These are phyloP conservation scores for Conger conger DNA, from an alignment of 2,113 vertebrate genomes.

Conservation along the genomic window DNA sequence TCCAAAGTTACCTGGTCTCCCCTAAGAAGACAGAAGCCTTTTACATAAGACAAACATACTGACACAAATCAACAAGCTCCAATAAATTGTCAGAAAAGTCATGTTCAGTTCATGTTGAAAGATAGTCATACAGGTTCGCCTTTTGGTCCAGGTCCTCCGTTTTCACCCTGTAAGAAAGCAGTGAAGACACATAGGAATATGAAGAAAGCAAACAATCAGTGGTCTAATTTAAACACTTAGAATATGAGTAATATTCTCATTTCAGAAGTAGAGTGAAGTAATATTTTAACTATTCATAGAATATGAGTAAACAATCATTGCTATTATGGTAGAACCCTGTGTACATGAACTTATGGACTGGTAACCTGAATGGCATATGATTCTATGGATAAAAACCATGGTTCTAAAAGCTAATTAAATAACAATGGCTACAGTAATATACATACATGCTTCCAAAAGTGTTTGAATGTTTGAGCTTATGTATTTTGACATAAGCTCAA, in stretches of 20 bases:
- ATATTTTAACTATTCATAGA: too few relatives aligned
- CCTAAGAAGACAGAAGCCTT: conserved; percentile 49
- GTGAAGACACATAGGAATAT: background rate
- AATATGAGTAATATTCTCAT: background rate
- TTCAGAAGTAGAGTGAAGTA: too few relatives aligned
- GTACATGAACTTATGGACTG: too few relatives aligned
- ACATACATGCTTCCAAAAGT: too few relatives aligned
- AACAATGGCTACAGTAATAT: too few relatives aligned
- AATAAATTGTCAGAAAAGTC: background rate
- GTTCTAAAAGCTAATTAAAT: too few relatives aligned
- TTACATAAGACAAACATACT: background rate
- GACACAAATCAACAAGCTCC: conserved; percentile 6
- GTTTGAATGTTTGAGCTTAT: too few relatives aligned
- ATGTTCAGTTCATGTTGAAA: background rate
- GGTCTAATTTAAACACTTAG: background rate
- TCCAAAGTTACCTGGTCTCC: conserved; percentile 70
- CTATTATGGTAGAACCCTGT: too few relatives aligned
- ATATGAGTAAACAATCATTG: too few relatives aligned
- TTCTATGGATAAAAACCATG: too few relatives aligned
- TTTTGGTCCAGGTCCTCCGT: conserved; percentile 42
- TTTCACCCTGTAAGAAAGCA: conserved; percentile 43
- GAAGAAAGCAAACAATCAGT: background rate
- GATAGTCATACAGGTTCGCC: conserved; percentile 59
- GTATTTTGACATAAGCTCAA: too few relatives aligned
- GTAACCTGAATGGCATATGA: too few relatives aligned